Evolutionary conservation across 2,797 vertebrate species (phyloP), one percentile per base, ranked within the genome.

Genomic region (Pelochelys cantorii): DNA sequence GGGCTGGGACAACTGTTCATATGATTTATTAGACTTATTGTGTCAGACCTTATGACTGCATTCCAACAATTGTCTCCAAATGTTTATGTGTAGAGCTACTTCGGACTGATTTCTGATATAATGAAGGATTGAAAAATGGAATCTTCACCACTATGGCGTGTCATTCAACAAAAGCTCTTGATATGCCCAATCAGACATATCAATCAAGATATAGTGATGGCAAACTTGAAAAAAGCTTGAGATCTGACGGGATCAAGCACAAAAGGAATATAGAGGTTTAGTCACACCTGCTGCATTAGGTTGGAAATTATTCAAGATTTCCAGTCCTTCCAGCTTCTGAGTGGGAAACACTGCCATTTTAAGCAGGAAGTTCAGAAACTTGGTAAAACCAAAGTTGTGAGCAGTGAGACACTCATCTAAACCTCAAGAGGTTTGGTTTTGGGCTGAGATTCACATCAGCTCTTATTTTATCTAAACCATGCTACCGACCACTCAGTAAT

Each of bases 51-150:
- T 92, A 82, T 1, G 1, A 87, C 84, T 84, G 85, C 95, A 97
- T 97, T 97, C 97, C 97, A 94, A 71, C 92, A 95, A 97, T 85
- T 97, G 91, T 79, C 94, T 89, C 94, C 87, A 97, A 95, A 87
- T 95, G 95, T 90, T 96, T 93, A 95, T 1, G 37, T 84, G 91
- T 20, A 95, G 78, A 91, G 78, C 60, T 87, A 78, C 83, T 88
- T 23, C 77, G 86, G 25, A 31, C 59, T 92, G 95, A 95, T 82
- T 92, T 83, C 48, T 29, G 25, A 52, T 77, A 77, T 48, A 48
- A 27, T 17, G 42, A 52, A 13, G 54, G 9, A 27, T 11, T 42
- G n/a, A 54, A 86, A 93, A 74, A 65, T 62, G 17, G 13, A n/a
- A 71, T 29, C 4, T n/a, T 71, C 2, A 92, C 80, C 83, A 2